phyloP scores from a whole-genome alignment of 2,888 invertebrate species.

The Ennomos quercinarius region DNA sequence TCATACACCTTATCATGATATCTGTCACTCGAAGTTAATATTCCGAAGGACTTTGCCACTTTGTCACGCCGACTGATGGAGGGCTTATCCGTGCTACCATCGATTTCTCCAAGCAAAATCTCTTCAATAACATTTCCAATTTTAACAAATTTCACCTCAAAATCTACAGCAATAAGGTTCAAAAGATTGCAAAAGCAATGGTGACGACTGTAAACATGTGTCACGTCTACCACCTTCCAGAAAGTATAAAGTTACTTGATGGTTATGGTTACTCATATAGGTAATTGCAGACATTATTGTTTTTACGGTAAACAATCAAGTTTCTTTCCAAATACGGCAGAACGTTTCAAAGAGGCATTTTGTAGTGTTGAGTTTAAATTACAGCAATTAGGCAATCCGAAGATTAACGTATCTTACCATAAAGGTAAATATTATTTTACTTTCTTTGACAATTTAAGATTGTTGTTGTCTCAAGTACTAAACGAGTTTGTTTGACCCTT shows the following conservation, averaged over 20 bases:
- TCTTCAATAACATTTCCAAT: not conserved
- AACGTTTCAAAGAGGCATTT: constrained; percentile 11
- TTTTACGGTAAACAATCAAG: constrained; percentile 32
- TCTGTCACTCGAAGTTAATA: constrained; percentile 62
- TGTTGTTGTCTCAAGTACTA: constrained; percentile 6
- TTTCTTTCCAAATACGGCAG: constrained; percentile 26
- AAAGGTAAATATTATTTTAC: constrained; percentile 18
- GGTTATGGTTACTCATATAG: constrained; percentile 14
- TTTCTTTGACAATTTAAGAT: constrained; percentile 26
- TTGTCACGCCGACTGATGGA: constrained; percentile 53
- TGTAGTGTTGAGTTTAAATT: constrained; percentile 20
- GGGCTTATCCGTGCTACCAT: constrained; percentile 34
- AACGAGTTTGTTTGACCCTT: not conserved
- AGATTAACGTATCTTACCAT: constrained; percentile 24
- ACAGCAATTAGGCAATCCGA: constrained; percentile 25
- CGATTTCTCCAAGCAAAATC: constrained; percentile 47
- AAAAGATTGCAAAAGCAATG: not conserved
- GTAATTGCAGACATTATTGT: constrained; percentile 27
- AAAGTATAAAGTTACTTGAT: constrained; percentile 9
- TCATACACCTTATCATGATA: too few species aligned
- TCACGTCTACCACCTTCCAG: constrained; percentile 5
- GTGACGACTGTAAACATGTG: constrained; percentile 5
- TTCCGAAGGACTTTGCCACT: constrained; percentile 52
- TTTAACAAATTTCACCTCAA: not conserved
- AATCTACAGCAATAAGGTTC: not conserved